These are phyloP conservation scores for Lanius collurio DNA, from an alignment of 2,113 vertebrate genomes.

Conservation along the genomic window DNA sequence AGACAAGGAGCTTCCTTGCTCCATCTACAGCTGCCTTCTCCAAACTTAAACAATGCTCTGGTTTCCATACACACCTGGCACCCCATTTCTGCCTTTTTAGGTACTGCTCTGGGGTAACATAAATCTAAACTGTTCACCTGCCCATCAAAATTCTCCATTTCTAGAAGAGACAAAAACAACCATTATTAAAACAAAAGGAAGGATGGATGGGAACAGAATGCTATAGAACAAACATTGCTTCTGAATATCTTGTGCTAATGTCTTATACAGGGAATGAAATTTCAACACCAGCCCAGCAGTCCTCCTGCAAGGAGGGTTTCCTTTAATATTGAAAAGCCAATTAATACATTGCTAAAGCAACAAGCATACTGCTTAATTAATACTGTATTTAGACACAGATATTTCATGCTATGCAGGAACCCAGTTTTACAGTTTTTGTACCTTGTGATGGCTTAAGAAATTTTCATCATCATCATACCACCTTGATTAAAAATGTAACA, in stretches of 20 bases:
- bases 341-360: not conserved
- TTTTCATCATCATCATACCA: fast-evolving
- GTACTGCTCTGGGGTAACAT: not conserved
- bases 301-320: not conserved
- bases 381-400: not conserved
- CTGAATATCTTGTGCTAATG: not conserved
- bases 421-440: not conserved
- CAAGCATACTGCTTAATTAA: not conserved
- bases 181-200: not conserved
- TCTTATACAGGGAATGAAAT: not conserved
- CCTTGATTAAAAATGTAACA: not conserved
- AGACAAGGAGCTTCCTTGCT: not conserved
- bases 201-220: not conserved
- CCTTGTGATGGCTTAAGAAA: not conserved
- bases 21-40: not conserved
- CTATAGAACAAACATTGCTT: fast-evolving
- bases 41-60: fast-evolving
- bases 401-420: not conserved
- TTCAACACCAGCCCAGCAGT: not conserved
- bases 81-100: not conserved
- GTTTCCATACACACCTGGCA: not conserved
- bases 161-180: not conserved
- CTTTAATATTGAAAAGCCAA: not conserved
- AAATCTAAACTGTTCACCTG: not conserved
- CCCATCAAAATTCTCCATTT: not conserved